Evolutionary conservation across 1,140 invertebrate genomes (phyloP), one percentile per base, ranked within the genome.

Genomic region (Chionoecetes opilio): DNA sequence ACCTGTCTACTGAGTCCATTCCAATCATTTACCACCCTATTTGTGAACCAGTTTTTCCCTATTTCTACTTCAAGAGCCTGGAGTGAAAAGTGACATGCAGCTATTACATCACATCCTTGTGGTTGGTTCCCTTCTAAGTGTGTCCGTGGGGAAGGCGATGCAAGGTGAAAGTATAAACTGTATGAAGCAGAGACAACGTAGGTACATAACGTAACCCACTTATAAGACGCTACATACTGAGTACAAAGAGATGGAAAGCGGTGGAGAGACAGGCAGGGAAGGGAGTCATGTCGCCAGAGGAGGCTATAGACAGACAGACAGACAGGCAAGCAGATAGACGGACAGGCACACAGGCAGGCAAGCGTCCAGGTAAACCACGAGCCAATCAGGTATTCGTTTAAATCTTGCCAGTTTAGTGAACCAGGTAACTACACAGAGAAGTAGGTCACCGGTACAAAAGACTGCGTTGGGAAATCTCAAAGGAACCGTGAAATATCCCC

Each of bases 401-500:
- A n/a, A 91, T 91, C 89, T 91, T 75, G 46, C 38, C 89, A 75
- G 89, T 91, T 91, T 91, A 91, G 89, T 75, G 46, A 91, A 31
- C 89, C 46, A 91, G 46, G 89, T 91, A 91, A 91, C 89, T 46
- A 91, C 46, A 34, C 63, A 53, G 53, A 32, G 89, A 91, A 91
- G 89, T 91, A 32, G 89, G 89, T 91, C 89, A 75, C 89, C 89
- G 34, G 46, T n/a, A 91, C 89, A 91, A 91, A 91, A 91, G 89
- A 91, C 3, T 29, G 89, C 89, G 89, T 91, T 91, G 89, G 89
- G 89, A 91, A 91, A 91, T 75, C 89, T 91, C 89, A 75, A 91
- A 75, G 89, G 89, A 91, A 91, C 89, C 89, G 46, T 91, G 89
- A 91, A 63, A 91, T 91, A 29, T 91, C 89, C 89, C 89, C n/a